Evolutionary conservation across 2,797 vertebrate genomes (phyloP).

Genomic region (Oreochromis mossambicus): DNA sequence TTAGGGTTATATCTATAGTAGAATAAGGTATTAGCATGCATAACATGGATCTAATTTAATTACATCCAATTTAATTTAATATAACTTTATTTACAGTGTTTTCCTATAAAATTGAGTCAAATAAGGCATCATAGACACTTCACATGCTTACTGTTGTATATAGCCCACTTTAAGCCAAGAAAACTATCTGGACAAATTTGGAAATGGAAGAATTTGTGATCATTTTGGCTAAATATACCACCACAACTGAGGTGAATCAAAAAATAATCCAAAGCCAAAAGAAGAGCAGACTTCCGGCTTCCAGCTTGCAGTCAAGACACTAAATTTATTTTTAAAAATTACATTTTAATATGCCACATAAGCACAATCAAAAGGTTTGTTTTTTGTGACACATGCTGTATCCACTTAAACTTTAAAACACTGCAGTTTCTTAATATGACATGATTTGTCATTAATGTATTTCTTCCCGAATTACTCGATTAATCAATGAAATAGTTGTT

Average conservation of each 20-base stretch:
- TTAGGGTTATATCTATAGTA: not conserved
- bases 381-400: not conserved
- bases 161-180: not conserved
- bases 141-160: not conserved
- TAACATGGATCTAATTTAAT: not conserved
- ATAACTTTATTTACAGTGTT: not conserved
- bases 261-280: not conserved
- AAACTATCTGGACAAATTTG: not conserved
- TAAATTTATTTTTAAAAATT: not conserved
- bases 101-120: not conserved
- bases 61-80: not conserved
- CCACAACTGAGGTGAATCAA: not conserved
- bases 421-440: no score
- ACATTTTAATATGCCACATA: not conserved
- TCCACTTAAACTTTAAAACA: not conserved
- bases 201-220: not conserved
- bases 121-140: not conserved
- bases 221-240: not conserved
- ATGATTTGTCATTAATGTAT: not conserved
- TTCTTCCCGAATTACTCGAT: not conserved
- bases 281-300: not conserved
- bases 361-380: not conserved
- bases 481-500: not conserved
- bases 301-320: not conserved
- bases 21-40: not conserved